Conservation (phyloP, 2,113 vertebrate species). For the Serinus canaria region DNA sequence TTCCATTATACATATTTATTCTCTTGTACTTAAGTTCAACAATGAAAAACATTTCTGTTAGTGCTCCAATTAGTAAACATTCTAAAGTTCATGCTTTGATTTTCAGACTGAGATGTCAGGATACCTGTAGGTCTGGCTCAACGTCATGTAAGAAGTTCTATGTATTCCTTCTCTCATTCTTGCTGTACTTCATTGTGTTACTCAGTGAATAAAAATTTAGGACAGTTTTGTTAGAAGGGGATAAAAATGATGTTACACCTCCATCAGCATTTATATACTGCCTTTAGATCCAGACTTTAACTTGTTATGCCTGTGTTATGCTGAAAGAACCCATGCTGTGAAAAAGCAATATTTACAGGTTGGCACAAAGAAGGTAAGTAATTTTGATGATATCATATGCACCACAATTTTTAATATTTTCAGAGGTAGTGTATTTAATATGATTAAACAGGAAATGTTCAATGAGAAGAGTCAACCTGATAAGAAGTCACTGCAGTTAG, state of each 20-base stretch:
- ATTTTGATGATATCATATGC: not conserved
- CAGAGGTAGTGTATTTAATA: not conserved
- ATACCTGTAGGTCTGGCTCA: not conserved
- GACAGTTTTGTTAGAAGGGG: not conserved
- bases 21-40: conserved; percentile 1
- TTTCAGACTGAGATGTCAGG: conserved; percentile 17
- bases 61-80: not conserved
- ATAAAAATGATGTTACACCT: not conserved
- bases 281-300: not conserved
- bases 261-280: not conserved
- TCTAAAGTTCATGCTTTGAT: conserved; percentile 26
- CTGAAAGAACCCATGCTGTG: not conserved
- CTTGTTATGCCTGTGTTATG: not conserved
- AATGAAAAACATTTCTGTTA: conserved; percentile 33
- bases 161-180: not conserved
- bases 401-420: not conserved
- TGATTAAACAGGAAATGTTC: not conserved
- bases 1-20: conserved; percentile 11
- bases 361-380: not conserved
- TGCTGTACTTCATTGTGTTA: not conserved
- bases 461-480: not conserved
- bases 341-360: not conserved
- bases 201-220: conserved; percentile 2
- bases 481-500: not conserved
- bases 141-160: not conserved